Evolutionary conservation across 1,140 invertebrate species (phyloP).

Genomic region (Drosophila micromelanica): DNA sequence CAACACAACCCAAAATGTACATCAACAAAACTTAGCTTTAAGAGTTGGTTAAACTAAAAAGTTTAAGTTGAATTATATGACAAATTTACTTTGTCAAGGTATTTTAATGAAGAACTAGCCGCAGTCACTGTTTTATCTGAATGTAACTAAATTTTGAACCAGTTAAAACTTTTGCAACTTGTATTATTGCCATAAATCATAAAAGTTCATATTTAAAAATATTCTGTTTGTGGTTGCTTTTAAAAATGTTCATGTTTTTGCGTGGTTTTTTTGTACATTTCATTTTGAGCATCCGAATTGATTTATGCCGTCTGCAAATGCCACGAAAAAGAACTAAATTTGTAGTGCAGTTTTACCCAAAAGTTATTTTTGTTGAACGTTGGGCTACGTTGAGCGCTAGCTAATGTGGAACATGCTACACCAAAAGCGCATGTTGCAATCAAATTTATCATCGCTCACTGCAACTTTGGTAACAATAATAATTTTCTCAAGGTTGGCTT

Average conservation of each 20-base stretch:
- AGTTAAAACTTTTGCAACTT: background rate
- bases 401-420: conserved; percentile 61
- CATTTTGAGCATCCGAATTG: conserved; percentile 67
- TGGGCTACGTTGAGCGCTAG: conserved; percentile 29
- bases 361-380: conserved; percentile 41
- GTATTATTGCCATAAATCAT: conserved; percentile 64
- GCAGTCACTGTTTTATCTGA: background rate
- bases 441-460: conserved; percentile 55
- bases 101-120: too few species aligned
- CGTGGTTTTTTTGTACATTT: conserved; percentile 33
- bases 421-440: conserved; percentile 63
- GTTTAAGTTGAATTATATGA: too few species aligned
- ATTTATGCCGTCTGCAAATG: conserved; percentile 58
- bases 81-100: too few species aligned
- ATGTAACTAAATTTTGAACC: conserved; percentile 9
- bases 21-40: conserved; percentile 15
- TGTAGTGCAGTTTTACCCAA: conserved; percentile 46
- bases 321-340: conserved; percentile 47
- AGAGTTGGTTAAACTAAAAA: background rate
- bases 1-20: conserved; percentile 20
- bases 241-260: background rate
- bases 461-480: conserved; percentile 17
- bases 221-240: conserved; percentile 11
- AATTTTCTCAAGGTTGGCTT: conserved; percentile 19
- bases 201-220: conserved; percentile 50